Conservation (phyloP, 2,113 vertebrate genomes). For the Catharus fuscescens region DNA sequence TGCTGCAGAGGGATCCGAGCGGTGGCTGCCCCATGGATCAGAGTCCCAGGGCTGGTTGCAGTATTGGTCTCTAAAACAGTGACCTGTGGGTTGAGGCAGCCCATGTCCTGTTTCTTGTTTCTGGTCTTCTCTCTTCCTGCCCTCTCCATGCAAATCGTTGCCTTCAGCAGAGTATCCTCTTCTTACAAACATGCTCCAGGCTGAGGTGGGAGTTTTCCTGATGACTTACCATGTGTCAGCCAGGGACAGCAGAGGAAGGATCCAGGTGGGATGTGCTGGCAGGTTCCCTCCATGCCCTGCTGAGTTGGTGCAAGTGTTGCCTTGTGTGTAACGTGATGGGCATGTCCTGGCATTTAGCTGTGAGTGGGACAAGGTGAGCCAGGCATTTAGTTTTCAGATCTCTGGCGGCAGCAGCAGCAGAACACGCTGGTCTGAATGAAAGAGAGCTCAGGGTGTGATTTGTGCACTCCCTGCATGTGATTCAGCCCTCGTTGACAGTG, state of each 20-base stretch:
- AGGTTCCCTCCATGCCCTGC: not conserved
- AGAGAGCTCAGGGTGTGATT: not conserved
- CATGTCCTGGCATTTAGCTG: not conserved
- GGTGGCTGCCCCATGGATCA: not conserved
- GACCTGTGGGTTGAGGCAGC: not conserved
- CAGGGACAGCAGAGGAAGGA: not conserved
- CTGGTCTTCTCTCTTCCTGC: not conserved
- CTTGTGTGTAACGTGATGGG: not conserved
- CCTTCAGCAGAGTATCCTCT: not conserved
- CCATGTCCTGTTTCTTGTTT: accelerated
- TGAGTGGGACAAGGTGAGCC: not conserved
- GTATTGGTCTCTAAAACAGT: not conserved
- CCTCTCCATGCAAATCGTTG: not conserved
- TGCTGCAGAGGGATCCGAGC: not conserved
- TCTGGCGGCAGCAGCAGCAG: not conserved
- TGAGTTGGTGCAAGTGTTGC: not conserved
- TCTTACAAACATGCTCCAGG: not conserved
- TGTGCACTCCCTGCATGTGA: not conserved
- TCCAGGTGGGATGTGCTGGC: not conserved
- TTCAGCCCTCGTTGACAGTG: not conserved
- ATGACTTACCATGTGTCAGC: not conserved
- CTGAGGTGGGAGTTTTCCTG: not conserved
- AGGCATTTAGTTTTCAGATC: not conserved
- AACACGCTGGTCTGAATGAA: not conserved
- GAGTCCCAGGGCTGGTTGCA: not conserved